Evolutionary conservation across 1,140 invertebrate genomes (phyloP), one percentile per base, ranked within the genome.

Genomic region (Zeugodacus cucurbitae): DNA sequence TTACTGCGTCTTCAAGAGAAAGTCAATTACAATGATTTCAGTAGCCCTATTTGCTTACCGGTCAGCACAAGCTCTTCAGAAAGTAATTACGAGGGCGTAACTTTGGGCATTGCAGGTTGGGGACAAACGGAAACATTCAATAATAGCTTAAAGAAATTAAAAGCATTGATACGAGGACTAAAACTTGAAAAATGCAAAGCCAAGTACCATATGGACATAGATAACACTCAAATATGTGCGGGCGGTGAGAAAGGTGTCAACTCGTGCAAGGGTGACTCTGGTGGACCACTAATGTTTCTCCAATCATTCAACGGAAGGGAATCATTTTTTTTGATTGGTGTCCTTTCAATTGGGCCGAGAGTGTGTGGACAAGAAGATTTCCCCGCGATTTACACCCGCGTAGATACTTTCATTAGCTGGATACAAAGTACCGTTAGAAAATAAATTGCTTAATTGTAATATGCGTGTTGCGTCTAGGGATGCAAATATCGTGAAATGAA

Each of bases 31-130:
- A 89, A 91, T 93, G 94, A 95, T 89, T 96, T 95, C 89, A 95
- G 98, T 17, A 95, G 95, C 91, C 97, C 98, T 0, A 96, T 98
- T 64, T 98, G 98, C 90, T 91, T 99, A 6, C 97, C 97, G 2
- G 90, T 91, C 11, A 90, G 94, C 44, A 92, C 85, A 0, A 62
- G 91, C 34, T 88, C 94, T 48, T 91, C 91, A 2, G 93, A 90
- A 5, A 91, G 90, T 14, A 91, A 92, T 1, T 95, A 94, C 74
- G 91, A 95, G 3, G 94, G 93, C 0, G 90, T 93, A n/a, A 94
- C 93, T 44, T 94, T 97, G 26, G 95, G 95, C 86, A 96, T 97
- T 0, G 96, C 96, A 5, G 97, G 97, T 6, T 98, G 97, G 97
- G 97, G 97, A 11, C 95, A 95, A 91, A 96, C 95, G 2, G 95